A percentile compares a stretch with the other conserved stretches of the same genome.
These are phyloP conservation scores for Corydoras maculifer DNA, from an alignment of 2,113 vertebrate species.

Conservation along the genomic window DNA sequence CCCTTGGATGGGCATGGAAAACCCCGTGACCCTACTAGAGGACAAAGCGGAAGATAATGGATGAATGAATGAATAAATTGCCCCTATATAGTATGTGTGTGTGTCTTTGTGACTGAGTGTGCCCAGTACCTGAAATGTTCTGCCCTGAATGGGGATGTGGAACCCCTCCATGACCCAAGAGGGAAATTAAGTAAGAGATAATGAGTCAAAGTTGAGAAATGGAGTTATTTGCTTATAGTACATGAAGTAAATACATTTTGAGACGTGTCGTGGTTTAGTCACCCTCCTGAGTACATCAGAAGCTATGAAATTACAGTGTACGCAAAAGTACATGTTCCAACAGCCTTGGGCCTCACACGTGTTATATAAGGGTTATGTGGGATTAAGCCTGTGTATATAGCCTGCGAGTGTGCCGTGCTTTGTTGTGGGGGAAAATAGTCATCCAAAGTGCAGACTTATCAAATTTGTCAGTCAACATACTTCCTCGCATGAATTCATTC, in stretches of 20 bases:
- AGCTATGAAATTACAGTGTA: slow-evolving; percentile 6
- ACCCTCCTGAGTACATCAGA: neutral
- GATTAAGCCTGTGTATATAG: neutral
- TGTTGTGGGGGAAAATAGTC: neutral
- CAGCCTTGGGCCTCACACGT: slow-evolving; percentile 1
- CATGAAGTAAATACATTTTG: neutral
- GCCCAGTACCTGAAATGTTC: no score
- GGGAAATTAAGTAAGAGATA: no score
- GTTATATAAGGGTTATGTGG: slow-evolving; percentile 1
- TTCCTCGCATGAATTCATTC: neutral
- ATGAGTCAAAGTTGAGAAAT: no score
- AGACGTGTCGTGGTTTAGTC: slow-evolving; percentile 9
- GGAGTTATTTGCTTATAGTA: no score
- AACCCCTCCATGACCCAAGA: no score
- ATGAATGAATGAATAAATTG: no score
- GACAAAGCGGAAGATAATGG: no score
- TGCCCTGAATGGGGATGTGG: no score
- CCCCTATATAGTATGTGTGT: no score
- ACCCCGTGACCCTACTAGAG: no score
- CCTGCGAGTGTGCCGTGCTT: slow-evolving; percentile 10
- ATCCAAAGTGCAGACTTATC: slow-evolving; percentile 10
- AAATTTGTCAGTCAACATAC: slow-evolving; percentile 7
- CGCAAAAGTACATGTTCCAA: neutral
- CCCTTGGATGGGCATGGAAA: no score
- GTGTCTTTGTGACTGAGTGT: no score